Conservation (phyloP, 2,113 vertebrate species). For the Scomber scombrus region DNA sequence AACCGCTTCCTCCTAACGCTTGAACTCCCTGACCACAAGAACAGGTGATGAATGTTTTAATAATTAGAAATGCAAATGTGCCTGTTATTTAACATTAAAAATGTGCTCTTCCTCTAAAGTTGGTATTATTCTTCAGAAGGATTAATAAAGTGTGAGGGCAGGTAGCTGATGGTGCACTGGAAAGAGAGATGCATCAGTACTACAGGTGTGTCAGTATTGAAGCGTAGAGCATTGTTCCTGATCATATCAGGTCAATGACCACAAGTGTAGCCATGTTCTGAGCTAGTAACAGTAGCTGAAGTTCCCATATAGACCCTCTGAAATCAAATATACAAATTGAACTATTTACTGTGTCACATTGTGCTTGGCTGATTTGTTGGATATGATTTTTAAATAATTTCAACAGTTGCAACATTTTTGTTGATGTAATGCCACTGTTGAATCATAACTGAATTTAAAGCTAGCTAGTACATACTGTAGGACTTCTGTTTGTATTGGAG, state of each 20-base stretch:
- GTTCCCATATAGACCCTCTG: too few species aligned
- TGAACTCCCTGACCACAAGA: not conserved
- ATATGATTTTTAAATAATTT: too few species aligned
- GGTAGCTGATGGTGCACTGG: not conserved
- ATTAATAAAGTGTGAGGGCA: not conserved
- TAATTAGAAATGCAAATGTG: too few species aligned
- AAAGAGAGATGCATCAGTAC: not conserved
- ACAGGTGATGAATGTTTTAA: not conserved
- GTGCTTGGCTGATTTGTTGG: too few species aligned
- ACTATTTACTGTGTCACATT: too few species aligned
- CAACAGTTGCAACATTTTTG: too few species aligned
- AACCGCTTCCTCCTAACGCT: slow-evolving; percentile 35
- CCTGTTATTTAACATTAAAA: not conserved
- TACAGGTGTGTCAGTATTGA: slow-evolving; percentile 1
- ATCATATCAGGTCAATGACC: not conserved
- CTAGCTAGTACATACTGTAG: too few species aligned
- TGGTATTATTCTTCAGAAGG: not conserved
- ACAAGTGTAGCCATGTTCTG: not conserved
- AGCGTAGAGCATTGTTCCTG: not conserved
- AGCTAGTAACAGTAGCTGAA: too few species aligned
- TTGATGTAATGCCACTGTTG: too few species aligned
- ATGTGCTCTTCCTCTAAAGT: not conserved
- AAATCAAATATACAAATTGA: too few species aligned
- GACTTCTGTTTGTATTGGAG: too few species aligned
- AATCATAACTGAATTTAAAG: too few species aligned